A percentile compares a stretch with the other conserved stretches of the same genome.
Conservation (phyloP, 2,797 vertebrate genomes). For the Mareca penelope region DNA sequence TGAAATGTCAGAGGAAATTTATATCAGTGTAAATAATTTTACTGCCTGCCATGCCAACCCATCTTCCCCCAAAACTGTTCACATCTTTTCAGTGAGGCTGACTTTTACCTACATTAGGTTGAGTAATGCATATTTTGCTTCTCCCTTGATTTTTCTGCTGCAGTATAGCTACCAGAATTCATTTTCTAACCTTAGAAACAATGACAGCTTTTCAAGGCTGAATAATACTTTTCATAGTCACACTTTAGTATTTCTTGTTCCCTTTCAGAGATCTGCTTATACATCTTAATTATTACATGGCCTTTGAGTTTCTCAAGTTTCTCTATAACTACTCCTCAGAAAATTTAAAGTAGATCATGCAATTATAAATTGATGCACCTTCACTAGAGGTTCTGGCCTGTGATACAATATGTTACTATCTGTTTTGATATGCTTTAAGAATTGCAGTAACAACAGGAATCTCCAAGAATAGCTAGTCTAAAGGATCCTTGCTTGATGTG, state of each 20-base stretch:
- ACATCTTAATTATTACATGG: background rate
- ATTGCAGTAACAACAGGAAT: slow-evolving; percentile 32
- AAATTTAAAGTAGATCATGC: background rate
- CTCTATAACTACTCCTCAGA: background rate
- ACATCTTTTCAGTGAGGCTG: background rate
- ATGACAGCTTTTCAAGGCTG: background rate
- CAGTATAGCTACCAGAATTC: background rate
- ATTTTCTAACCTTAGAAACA: background rate
- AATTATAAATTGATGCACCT: background rate
- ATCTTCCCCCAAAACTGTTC: background rate
- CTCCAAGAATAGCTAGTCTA: slow-evolving; percentile 30
- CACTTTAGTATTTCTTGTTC: background rate
- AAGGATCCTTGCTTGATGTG: slow-evolving; percentile 45
- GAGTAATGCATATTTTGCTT: background rate
- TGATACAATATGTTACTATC: slow-evolving; percentile 27
- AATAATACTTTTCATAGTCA: background rate
- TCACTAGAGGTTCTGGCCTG: slow-evolving; percentile 7
- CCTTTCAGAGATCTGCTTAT: background rate
- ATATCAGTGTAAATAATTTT: background rate
- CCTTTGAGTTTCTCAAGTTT: background rate
- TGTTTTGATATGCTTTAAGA: slow-evolving; percentile 19
- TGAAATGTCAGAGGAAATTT: background rate
- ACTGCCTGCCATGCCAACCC: background rate
- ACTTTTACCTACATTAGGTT: background rate
- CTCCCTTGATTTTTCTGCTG: background rate